Percentiles rank a stretch among this genome's conserved stretches.
These are phyloP conservation scores for Nicator chloris DNA, from an alignment of 2,113 vertebrate species.

Conservation along the genomic window DNA sequence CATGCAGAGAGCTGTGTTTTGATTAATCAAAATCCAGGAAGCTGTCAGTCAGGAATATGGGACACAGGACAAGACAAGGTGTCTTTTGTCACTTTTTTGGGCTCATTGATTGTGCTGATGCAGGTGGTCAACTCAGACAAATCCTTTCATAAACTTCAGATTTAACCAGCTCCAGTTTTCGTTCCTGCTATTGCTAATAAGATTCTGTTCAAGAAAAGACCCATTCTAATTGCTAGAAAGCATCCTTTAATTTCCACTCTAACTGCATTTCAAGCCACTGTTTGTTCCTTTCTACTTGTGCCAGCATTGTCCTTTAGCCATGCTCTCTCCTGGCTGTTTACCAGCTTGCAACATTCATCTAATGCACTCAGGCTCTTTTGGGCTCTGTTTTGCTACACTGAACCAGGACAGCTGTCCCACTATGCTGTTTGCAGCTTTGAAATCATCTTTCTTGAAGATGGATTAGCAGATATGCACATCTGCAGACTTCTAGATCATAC, in stretches of 20 bases:
- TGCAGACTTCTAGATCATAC: not conserved
- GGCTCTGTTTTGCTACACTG: not conserved
- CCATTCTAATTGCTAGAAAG: constrained; percentile 22
- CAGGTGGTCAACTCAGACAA: constrained; percentile 11
- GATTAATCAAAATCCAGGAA: constrained; percentile 16
- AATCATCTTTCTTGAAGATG: not conserved
- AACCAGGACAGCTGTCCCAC: constrained; percentile 7
- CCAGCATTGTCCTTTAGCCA: constrained; percentile 41
- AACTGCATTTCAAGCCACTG: not conserved
- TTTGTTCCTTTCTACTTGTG: constrained; percentile 33
- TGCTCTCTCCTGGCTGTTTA: constrained; percentile 13
- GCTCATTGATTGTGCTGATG: not conserved
- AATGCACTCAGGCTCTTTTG: not conserved
- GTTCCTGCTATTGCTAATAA: not conserved
- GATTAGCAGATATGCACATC: not conserved
- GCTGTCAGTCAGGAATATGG: not conserved
- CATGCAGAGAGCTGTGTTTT: not conserved
- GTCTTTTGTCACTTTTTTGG: not conserved
- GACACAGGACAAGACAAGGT: not conserved
- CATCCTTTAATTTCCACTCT: constrained; percentile 37
- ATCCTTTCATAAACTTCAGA: constrained; percentile 10
- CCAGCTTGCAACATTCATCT: not conserved
- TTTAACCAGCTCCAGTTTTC: not conserved
- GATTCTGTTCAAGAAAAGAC: constrained; percentile 19
- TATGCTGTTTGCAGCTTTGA: not conserved